These are phyloP conservation scores for Corella eumyota DNA, from an alignment of 23 tunicate genomes.

Conservation along the genomic window DNA sequence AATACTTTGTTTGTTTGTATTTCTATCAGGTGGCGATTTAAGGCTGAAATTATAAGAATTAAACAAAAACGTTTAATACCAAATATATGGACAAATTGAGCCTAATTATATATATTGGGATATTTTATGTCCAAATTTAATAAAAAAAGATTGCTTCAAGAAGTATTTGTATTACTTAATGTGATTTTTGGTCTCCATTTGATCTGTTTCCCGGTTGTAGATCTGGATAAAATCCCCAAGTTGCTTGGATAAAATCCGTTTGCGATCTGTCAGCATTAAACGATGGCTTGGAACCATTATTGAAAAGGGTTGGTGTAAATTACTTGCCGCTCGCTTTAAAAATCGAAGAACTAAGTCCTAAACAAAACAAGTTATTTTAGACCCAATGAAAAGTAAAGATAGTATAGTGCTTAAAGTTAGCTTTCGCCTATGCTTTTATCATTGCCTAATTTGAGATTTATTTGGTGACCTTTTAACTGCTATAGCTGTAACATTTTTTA, in stretches of 20 bases:
- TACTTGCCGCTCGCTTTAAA: conserved; percentile 90
- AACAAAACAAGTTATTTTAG: not conserved
- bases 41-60: not conserved
- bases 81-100: too few species aligned
- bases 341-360: conserved; percentile 88
- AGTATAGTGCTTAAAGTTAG: too few species aligned
- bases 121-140: not conserved
- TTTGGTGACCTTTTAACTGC: too few species aligned
- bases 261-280: conserved; percentile 52
- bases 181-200: conserved; percentile 60
- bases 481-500: too few species aligned
- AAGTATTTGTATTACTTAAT: not conserved
- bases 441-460: too few species aligned
- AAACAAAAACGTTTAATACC: too few species aligned
- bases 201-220: conserved; percentile 87
- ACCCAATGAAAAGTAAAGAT: too few species aligned
- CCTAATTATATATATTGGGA: not conserved
- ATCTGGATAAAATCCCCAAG: conserved; percentile 91
- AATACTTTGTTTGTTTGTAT: not conserved
- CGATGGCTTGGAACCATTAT: conserved; percentile 81
- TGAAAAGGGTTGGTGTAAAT: conserved; percentile 64
- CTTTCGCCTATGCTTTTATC: too few species aligned
- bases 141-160: not conserved
- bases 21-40: not conserved
- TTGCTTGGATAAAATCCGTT: conserved; percentile 81